Evolutionary conservation across 2,113 vertebrate genomes (phyloP).

Genomic region (Pteronura brasiliensis): DNA sequence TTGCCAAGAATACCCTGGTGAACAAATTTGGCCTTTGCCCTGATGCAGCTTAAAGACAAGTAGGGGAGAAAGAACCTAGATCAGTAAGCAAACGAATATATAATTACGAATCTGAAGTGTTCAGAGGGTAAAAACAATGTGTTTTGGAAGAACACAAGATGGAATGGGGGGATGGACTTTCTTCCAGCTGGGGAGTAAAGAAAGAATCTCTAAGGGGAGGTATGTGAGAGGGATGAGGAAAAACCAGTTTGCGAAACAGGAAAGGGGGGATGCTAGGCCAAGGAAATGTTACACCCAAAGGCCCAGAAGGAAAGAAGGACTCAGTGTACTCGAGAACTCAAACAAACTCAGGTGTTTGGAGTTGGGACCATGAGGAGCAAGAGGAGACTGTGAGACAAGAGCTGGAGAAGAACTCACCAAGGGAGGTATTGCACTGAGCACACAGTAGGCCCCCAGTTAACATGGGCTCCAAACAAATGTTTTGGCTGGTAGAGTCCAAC

Average conservation of each 20-base stretch:
- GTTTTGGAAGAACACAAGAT: neutral
- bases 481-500: neutral
- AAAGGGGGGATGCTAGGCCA: neutral
- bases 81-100: neutral
- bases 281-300: neutral
- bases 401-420: neutral
- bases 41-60: neutral
- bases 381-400: neutral
- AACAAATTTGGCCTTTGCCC: neutral
- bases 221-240: neutral
- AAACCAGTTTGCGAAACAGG: neutral
- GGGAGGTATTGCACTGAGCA: neutral
- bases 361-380: neutral
- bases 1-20: neutral
- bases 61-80: neutral
- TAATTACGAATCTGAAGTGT: neutral
- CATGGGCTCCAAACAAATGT: neutral
- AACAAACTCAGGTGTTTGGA: neutral
- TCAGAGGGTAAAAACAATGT: neutral
- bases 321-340: neutral
- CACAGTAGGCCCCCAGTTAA: neutral
- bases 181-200: neutral
- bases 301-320: neutral
- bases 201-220: neutral
- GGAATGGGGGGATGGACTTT: neutral